Base-by-base conservation (phyloP, 2,113 vertebrate genomes). In the Sorex araneus region DNA sequence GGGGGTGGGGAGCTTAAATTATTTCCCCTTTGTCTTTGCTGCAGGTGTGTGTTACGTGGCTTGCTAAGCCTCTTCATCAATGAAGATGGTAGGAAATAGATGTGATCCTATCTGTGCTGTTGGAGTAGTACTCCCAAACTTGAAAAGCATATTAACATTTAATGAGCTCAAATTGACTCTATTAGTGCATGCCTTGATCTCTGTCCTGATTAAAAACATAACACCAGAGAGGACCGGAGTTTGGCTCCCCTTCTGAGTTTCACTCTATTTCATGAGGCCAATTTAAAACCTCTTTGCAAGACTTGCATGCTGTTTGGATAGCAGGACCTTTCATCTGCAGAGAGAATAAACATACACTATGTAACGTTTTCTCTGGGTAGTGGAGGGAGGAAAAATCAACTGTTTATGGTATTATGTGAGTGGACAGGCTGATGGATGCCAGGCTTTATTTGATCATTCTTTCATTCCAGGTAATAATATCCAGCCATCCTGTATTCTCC, bases 21-120 rank as follows among this genome's bases (percentile, higher is more conserved):
- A 67, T 23, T 80, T 66, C 86, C 13, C 45, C 67, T 87, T 89
- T 36, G 57, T 79, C 84, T 83, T 32, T 25, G 25, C 21, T 60
- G 87, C 69, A 80, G 73, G 54, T 87, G 63, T 73, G 30, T n/a
- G 8, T 47, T 19, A 1, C 18, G 1, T 32, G 18, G 10, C 75
- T 77, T 64, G 66, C 80, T 28, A 34, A 83, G 60, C 28, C 36
- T 71, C 47, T 28, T 40, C 8, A 15, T 87, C 90, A 30, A n/a
- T 8, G 12, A 3, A 60, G 21, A 13, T 18, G 50, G 27, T 16
- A 80, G 57, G 11, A 84, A 83, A 60, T 27, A 80, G 54, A 32
- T 3, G 9, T 47, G 71, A 73, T 70, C 63, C 63, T 78, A 2
- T 64, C 77, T 87, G 28, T 57, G 23, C 47, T 18, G 13, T 74